Percentiles rank a stretch among this genome's conserved stretches.
Conservation (phyloP, 2,888 invertebrate genomes). For the Tetheella fluctuosa region DNA sequence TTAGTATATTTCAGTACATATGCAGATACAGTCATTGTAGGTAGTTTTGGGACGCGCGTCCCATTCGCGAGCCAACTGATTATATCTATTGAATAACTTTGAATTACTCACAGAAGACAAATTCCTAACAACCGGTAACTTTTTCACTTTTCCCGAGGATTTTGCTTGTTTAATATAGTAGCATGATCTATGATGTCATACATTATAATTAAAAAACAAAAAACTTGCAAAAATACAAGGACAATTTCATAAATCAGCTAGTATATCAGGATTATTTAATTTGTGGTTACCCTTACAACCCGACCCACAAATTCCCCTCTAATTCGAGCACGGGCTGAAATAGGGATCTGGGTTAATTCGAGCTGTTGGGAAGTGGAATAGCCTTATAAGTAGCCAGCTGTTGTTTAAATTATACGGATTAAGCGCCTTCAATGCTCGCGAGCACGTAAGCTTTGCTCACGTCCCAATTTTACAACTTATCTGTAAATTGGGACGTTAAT, state of each 20-base stretch:
- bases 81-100: too few species aligned
- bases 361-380: conserved; percentile 2
- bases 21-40: too few species aligned
- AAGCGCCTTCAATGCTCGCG: neutral
- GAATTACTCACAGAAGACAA: too few species aligned
- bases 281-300: conserved; percentile 3
- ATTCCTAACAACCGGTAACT: too few species aligned
- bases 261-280: neutral
- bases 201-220: too few species aligned
- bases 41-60: too few species aligned
- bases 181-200: too few species aligned
- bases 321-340: conserved; percentile 1
- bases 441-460: neutral
- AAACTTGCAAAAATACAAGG: too few species aligned
- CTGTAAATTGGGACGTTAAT: neutral
- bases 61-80: too few species aligned
- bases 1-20: too few species aligned
- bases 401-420: neutral
- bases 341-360: conserved; percentile 5
- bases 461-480: neutral
- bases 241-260: neutral
- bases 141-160: too few species aligned
- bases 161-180: too few species aligned
- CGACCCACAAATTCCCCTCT: neutral
- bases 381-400: conserved; percentile 1